These are phyloP conservation scores for Limonius californicus DNA, from an alignment of 1,140 invertebrate species.

Conservation along the genomic window DNA sequence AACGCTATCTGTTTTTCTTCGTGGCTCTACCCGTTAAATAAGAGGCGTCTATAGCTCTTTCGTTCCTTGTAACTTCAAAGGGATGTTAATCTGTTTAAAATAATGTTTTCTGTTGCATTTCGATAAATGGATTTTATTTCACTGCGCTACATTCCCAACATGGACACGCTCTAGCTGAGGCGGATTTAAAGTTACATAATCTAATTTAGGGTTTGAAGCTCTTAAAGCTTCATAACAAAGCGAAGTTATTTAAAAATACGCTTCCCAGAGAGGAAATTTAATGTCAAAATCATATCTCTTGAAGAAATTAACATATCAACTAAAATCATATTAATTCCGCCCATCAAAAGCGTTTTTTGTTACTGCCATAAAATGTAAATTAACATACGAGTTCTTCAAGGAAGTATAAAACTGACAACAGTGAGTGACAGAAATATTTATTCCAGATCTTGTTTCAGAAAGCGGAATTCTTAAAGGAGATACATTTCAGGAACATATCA, in stretches of 20 bases:
- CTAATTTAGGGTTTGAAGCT: not conserved
- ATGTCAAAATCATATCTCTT: conserved; percentile 4
- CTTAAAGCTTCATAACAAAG: not conserved
- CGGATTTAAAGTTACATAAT: not conserved
- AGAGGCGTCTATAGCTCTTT: not conserved
- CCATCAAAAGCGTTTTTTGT: conserved; percentile 7
- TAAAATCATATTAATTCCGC: conserved; percentile 8
- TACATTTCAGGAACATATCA: conserved; percentile 5
- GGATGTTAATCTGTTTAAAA: conserved; percentile 8
- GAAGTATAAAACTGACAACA: conserved; percentile 9
- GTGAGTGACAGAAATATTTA: conserved; percentile 9
- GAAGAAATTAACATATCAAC: conserved; percentile 12
- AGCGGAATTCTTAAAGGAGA: conserved; percentile 5
- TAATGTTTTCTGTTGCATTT: not conserved
- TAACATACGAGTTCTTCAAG: not conserved
- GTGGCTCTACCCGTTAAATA: not conserved
- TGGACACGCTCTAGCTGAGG: not conserved
- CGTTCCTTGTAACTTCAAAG: not conserved
- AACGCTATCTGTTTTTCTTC: conserved; percentile 6
- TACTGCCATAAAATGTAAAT: conserved; percentile 1
- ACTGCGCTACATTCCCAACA: not conserved
- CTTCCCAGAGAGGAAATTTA: not conserved
- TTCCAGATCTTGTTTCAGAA: not conserved
- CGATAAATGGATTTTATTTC: not conserved
- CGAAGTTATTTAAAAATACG: not conserved